These are phyloP conservation scores for Drosophila emarginata DNA, from an alignment of 2,888 invertebrate species.

Conservation along the genomic window DNA sequence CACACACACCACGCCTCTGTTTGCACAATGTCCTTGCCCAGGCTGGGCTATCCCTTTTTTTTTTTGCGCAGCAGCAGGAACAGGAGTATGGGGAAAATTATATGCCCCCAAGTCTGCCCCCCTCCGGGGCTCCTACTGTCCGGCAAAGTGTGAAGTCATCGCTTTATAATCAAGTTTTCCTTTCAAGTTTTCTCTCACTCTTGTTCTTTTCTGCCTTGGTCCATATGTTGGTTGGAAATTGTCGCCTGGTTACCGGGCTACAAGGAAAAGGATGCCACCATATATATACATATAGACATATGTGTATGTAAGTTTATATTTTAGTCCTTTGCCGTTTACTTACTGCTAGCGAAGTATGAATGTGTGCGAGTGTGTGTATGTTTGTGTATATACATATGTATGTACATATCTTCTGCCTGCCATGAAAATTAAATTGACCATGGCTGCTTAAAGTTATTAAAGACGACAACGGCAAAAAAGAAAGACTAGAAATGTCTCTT, in stretches of 20 bases:
- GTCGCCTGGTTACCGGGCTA: conserved; percentile 51
- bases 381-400: neutral
- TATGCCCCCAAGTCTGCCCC: conserved; percentile 57
- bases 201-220: conserved; percentile 20
- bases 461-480: conserved; percentile 40
- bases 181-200: conserved; percentile 59
- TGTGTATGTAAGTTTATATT: conserved; percentile 30
- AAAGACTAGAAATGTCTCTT: conserved; percentile 14
- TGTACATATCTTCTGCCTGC: conserved; percentile 41
- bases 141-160: conserved; percentile 80
- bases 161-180: conserved; percentile 80
- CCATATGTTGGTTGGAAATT: conserved; percentile 70
- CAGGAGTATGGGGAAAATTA: conserved; percentile 55
- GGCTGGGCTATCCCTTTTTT: conserved; percentile 46
- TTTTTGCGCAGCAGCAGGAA: conserved; percentile 27
- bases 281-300: conserved; percentile 39
- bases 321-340: conserved; percentile 61
- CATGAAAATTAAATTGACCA: conserved; percentile 81
- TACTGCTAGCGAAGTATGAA: conserved; percentile 42
- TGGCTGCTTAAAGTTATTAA: conserved; percentile 76
- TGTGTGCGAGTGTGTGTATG: conserved; percentile 8
- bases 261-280: conserved; percentile 45
- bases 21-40: conserved; percentile 64
- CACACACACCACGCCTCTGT: conserved; percentile 63
- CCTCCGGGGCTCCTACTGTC: conserved; percentile 28